Evolutionary conservation across 2,113 vertebrate species (phyloP).

Genomic region (Coptodon bakossiorum): DNA sequence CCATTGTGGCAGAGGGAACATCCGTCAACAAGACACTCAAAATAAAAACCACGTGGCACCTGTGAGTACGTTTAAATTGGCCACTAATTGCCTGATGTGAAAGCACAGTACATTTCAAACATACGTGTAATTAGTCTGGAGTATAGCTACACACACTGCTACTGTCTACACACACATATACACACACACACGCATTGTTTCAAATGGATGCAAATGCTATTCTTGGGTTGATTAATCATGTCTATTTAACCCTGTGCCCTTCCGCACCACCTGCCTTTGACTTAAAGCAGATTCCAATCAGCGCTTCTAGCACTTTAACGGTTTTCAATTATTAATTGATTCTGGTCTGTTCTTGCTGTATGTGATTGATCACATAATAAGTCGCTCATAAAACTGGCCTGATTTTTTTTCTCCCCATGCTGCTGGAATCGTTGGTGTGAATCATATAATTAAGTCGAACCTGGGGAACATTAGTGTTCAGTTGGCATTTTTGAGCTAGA

Average conservation of each 20-base stretch:
- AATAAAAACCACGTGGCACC: neutral
- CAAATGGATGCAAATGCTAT: neutral
- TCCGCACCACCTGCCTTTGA: constrained; percentile 7
- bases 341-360: neutral
- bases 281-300: constrained; percentile 34
- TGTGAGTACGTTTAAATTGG: neutral
- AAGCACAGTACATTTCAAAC: neutral
- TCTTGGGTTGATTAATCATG: constrained; percentile 41
- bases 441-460: constrained; percentile 29
- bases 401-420: neutral
- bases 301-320: constrained; percentile 24
- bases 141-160: neutral
- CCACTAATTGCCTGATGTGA: neutral
- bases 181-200: neutral
- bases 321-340: constrained; percentile 61
- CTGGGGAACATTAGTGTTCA: neutral
- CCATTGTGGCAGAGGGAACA: neutral
- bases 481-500: neutral
- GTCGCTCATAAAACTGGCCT: neutral
- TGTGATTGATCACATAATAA: constrained; percentile 38
- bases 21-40: neutral
- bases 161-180: neutral
- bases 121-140: neutral
- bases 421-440: neutral
- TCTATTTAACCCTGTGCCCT: constrained; percentile 42